phyloP scores from a whole-genome alignment of 2,888 invertebrate species.

The Oasisia sp. region DNA sequence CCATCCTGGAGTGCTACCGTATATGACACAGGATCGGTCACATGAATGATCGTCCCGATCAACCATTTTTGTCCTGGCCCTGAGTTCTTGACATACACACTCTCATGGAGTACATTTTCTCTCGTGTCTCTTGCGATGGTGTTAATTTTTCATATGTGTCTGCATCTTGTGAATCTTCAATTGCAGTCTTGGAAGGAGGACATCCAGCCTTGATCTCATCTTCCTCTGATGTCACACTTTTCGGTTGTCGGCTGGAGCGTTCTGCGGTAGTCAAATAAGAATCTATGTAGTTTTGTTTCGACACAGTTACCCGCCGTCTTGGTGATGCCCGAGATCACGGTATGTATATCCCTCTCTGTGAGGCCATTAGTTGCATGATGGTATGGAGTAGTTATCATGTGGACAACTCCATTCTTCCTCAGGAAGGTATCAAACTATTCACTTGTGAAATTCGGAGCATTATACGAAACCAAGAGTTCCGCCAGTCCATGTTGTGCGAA shows the following conservation, averaged over 20 bases:
- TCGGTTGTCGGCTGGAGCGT: neutral
- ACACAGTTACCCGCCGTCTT: neutral
- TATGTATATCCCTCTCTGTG: slow-evolving; percentile 47
- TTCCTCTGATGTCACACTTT: neutral
- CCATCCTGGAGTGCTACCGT: too few relatives aligned
- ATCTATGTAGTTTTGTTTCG: neutral
- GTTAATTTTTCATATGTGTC: neutral
- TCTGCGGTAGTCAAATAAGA: neutral
- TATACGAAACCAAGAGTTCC: neutral
- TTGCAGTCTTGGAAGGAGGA: neutral
- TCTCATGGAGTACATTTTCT: neutral
- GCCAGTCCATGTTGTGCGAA: neutral
- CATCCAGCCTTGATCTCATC: neutral
- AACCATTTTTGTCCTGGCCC: neutral
- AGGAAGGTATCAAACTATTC: slow-evolving; percentile 36
- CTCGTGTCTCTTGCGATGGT: neutral
- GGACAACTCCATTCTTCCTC: slow-evolving; percentile 41
- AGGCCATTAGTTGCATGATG: slow-evolving; percentile 51
- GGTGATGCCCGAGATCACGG: neutral
- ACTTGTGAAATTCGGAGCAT: slow-evolving; percentile 37
- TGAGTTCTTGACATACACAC: neutral
- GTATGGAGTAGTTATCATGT: slow-evolving; percentile 44
- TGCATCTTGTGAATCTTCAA: neutral
- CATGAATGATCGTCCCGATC: too few relatives aligned
- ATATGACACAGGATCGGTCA: too few relatives aligned